A percentile compares a stretch with the other conserved stretches of the same genome.
These are phyloP conservation scores for Sclerodermus sp. DNA, from an alignment of 2,888 invertebrate genomes.

Conservation along the genomic window DNA sequence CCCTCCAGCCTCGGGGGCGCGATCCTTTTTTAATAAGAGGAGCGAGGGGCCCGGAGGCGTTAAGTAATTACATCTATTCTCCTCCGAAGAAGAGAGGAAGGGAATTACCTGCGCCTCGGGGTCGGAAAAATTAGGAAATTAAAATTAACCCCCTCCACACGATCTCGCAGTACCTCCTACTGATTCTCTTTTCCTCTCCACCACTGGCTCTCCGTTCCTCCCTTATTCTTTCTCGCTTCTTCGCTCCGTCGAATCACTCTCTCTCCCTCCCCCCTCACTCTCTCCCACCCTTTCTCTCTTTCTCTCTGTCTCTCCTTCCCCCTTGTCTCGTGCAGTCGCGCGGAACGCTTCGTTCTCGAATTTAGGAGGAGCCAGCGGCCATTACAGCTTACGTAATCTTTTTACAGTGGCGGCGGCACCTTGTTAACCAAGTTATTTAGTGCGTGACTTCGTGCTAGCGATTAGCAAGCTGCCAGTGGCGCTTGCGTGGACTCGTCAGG, in stretches of 20 bases:
- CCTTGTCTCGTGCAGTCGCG: conserved; percentile 22
- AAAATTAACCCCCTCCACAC: conserved; percentile 49
- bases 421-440: conserved; percentile 44
- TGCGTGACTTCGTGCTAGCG: conserved; percentile 17
- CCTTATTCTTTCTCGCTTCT: not conserved
- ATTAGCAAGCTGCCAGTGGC: too few relatives aligned
- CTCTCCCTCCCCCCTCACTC: conserved; percentile 4
- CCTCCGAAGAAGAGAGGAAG: conserved; percentile 41
- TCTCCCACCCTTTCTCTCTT: conserved; percentile 7
- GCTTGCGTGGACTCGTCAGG: too few relatives aligned
- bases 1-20: conserved; percentile 42
- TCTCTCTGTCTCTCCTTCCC: conserved; percentile 2
- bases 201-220: too few relatives aligned
- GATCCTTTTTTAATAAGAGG: conserved; percentile 56
- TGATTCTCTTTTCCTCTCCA: conserved; percentile 1
- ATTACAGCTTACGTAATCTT: conserved; percentile 44
- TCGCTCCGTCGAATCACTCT: not conserved
- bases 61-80: conserved; percentile 59
- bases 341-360: conserved; percentile 38
- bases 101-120: conserved; percentile 50
- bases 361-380: conserved; percentile 42
- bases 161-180: not conserved
- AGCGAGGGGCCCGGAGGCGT: conserved; percentile 49
- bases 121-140: conserved; percentile 57
- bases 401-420: conserved; percentile 36